phyloP scores from a whole-genome alignment of 2,113 vertebrate genomes.

The Tragelaphus imberbis region DNA sequence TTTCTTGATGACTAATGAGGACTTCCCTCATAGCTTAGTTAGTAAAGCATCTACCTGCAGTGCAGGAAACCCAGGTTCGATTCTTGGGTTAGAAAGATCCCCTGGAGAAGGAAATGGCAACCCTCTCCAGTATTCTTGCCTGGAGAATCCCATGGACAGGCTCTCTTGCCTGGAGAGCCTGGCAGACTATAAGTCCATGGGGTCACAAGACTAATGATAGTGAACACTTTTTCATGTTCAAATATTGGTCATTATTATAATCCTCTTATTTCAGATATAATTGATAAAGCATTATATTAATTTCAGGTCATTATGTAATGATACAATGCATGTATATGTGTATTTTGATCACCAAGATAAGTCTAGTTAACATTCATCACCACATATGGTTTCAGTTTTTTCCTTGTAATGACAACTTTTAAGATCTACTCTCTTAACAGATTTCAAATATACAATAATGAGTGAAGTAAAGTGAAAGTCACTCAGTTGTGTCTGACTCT shows the following conservation, averaged over 20 bases:
- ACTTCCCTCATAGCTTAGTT: background rate
- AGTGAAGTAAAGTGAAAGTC: background rate
- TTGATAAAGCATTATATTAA: background rate
- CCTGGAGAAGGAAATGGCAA: background rate
- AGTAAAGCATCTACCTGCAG: background rate
- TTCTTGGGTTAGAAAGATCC: background rate
- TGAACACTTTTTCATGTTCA: background rate
- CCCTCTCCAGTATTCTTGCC: background rate
- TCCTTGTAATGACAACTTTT: background rate
- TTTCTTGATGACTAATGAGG: background rate
- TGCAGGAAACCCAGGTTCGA: background rate
- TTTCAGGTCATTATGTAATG: background rate
- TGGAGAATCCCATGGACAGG: background rate
- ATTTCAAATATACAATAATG: background rate
- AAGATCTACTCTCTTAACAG: background rate
- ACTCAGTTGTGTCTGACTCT: background rate
- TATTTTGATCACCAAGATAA: background rate
- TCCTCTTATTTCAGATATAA: background rate
- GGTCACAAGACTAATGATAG: background rate
- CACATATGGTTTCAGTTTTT: background rate
- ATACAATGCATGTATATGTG: background rate
- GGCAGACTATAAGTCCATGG: background rate
- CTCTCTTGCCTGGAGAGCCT: background rate
- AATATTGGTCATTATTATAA: background rate
- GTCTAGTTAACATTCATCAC: background rate